Percentiles rank a stretch among this genome's conserved stretches.
phyloP scores from a whole-genome alignment of 2,888 invertebrate genomes.

The Disparrhopalites patrizii region DNA sequence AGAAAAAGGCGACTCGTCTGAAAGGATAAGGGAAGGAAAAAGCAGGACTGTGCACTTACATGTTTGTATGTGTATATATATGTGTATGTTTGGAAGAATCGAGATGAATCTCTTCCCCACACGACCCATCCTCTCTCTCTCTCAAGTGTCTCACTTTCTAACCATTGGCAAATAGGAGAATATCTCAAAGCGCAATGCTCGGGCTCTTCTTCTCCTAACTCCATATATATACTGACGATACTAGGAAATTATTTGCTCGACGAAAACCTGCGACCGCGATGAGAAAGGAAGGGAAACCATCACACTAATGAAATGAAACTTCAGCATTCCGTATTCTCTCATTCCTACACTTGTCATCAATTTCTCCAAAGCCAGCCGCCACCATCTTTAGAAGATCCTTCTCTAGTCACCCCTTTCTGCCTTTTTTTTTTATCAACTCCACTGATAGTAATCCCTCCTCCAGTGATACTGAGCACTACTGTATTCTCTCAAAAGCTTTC shows the following conservation, averaged over 20 bases:
- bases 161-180: constrained; percentile 22
- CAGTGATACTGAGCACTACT: too few species aligned
- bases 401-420: neutral
- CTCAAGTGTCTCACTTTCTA: constrained; percentile 21
- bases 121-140: constrained; percentile 8
- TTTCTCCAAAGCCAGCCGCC: too few species aligned
- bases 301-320: constrained; percentile 24
- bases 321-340: constrained; percentile 18
- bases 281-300: constrained; percentile 1
- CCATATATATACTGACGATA: too few species aligned
- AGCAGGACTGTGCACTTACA: neutral
- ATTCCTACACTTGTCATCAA: neutral
- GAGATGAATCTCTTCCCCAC: constrained; percentile 12
- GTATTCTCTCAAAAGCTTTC: too few species aligned
- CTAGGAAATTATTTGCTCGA: constrained; percentile 21
- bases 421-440: neutral
- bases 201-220: too few species aligned
- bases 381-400: too few species aligned
- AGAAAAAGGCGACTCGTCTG: neutral
- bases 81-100: too few species aligned
- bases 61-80: neutral
- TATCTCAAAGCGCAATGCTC: neutral
- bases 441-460: neutral
- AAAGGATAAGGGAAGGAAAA: neutral
- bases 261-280: constrained; percentile 18